Percentiles rank a stretch among this genome's conserved stretches.
These are phyloP conservation scores for Pegoplata infirma DNA, from an alignment of 2,888 invertebrate species.

Conservation along the genomic window DNA sequence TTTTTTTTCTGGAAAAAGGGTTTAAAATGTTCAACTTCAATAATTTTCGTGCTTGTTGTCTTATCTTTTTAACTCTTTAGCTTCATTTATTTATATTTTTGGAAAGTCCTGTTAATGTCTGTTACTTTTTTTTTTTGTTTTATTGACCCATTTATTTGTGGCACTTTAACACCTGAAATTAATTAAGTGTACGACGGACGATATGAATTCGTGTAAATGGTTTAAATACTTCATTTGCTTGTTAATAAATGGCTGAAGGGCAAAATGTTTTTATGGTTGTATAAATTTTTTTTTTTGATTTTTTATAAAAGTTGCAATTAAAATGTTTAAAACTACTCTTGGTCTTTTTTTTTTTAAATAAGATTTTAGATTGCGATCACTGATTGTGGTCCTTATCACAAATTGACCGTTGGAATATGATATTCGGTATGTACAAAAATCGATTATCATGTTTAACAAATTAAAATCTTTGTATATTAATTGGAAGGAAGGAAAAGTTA, in stretches of 20 bases:
- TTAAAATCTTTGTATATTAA: conserved; percentile 57
- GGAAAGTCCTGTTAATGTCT: conserved; percentile 55
- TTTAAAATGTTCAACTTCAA: not conserved
- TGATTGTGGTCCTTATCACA: conserved; percentile 39
- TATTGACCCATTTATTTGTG: conserved; percentile 60
- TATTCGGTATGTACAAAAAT: conserved; percentile 36
- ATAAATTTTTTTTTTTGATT: conserved; percentile 2
- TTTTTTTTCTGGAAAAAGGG: too few species aligned
- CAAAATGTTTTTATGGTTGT: too few species aligned
- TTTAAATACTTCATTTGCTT: not conserved
- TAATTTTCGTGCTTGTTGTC: not conserved
- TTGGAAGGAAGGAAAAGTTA: conserved; percentile 34
- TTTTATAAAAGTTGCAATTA: conserved; percentile 50
- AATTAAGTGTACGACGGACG: conserved; percentile 53
- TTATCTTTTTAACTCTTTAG: conserved; percentile 7
- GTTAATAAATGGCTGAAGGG: conserved; percentile 38
- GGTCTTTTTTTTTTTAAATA: conserved; percentile 10
- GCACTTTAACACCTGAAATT: conserved; percentile 63
- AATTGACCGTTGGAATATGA: conserved; percentile 37
- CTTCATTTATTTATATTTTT: not conserved
- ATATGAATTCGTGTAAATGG: not conserved
- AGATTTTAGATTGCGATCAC: conserved; percentile 40
- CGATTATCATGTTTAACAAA: conserved; percentile 58
- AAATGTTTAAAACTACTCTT: conserved; percentile 18
- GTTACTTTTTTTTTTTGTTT: too few species aligned